These are phyloP conservation scores for Drusus annulatus DNA, from an alignment of 1,140 invertebrate genomes.

Conservation along the genomic window DNA sequence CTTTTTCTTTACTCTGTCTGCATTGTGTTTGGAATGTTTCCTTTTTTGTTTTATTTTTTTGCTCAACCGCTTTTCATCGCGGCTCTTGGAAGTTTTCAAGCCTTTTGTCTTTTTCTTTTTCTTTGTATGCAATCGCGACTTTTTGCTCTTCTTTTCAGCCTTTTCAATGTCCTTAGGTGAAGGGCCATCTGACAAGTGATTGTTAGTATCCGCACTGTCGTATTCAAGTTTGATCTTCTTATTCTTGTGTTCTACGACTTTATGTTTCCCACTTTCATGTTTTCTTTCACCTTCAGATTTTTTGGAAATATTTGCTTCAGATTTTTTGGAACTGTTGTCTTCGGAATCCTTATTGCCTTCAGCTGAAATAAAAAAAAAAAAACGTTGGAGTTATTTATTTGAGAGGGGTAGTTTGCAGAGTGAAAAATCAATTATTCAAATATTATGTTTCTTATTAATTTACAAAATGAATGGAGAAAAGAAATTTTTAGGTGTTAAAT, in stretches of 20 bases:
- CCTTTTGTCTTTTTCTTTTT: constrained; percentile 64
- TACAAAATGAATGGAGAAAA: too few relatives aligned
- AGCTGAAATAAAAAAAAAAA: constrained; percentile 30
- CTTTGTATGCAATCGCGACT: constrained; percentile 42
- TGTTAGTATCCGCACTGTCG: constrained; percentile 17
- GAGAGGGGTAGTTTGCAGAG: too few relatives aligned
- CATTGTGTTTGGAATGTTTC: constrained; percentile 70
- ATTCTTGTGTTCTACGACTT: constrained; percentile 16
- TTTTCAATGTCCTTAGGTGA: background rate
- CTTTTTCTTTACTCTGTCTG: constrained; percentile 68
- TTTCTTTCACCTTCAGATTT: background rate
- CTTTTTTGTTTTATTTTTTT: constrained; percentile 69
- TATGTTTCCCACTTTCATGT: constrained; percentile 14
- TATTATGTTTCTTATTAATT: too few relatives aligned
- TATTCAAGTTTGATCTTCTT: constrained; percentile 17
- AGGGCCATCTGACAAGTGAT: constrained; percentile 21
- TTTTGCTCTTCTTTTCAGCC: constrained; percentile 7
- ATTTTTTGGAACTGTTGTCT: too few relatives aligned
- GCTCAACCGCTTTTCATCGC: constrained; percentile 67
- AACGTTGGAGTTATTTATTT: too few relatives aligned
- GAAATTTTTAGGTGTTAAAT: too few relatives aligned
- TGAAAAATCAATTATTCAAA: too few relatives aligned
- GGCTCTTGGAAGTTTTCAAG: constrained; percentile 67
- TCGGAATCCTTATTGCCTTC: constrained; percentile 35
- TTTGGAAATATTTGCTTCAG: too few relatives aligned